phyloP scores from a whole-genome alignment of 2,888 invertebrate species.

The Apotomis betuletana region DNA sequence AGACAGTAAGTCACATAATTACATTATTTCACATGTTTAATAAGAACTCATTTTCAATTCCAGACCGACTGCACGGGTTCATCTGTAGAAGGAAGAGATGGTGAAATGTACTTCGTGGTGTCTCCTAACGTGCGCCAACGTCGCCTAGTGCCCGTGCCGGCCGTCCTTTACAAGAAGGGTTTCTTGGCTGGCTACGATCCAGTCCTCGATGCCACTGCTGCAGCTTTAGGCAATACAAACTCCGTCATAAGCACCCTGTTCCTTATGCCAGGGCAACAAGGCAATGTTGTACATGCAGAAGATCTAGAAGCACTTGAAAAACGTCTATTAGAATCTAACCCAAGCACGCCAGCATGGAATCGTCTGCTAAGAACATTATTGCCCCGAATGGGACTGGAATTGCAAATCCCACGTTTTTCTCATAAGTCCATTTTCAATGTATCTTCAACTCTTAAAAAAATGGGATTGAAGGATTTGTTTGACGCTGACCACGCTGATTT shows the following conservation, averaged over 20 bases:
- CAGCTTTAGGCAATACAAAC: slow-evolving; percentile 88
- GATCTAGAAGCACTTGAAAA: slow-evolving; percentile 89
- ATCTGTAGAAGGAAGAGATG: slow-evolving; percentile 90
- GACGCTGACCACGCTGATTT: slow-evolving; percentile 90
- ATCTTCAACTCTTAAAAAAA: slow-evolving; percentile 88
- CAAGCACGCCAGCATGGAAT: slow-evolving; percentile 88
- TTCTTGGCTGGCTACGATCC: slow-evolving; percentile 94
- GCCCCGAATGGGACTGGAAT: slow-evolving; percentile 89
- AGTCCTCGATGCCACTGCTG: slow-evolving; percentile 91
- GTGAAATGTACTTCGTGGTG: slow-evolving; percentile 94
- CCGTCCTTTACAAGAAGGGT: slow-evolving; percentile 89
- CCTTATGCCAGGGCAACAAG: slow-evolving; percentile 93
- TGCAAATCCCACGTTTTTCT: slow-evolving; percentile 92
- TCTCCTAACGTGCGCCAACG: slow-evolving; percentile 91
- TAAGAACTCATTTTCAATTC: slow-evolving; percentile 54
- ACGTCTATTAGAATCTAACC: slow-evolving; percentile 86
- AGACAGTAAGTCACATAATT: too few species aligned
- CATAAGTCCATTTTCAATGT: slow-evolving; percentile 93
- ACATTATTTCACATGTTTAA: neutral
- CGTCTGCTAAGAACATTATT: slow-evolving; percentile 88
- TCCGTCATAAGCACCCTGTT: slow-evolving; percentile 90
- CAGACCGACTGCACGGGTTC: slow-evolving; percentile 91
- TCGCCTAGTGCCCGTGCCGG: slow-evolving; percentile 92
- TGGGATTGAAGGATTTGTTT: slow-evolving; percentile 93
- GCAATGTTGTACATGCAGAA: slow-evolving; percentile 90